phyloP scores from a whole-genome alignment of 2,797 vertebrate species.

The Pogonophryne albipinna region DNA sequence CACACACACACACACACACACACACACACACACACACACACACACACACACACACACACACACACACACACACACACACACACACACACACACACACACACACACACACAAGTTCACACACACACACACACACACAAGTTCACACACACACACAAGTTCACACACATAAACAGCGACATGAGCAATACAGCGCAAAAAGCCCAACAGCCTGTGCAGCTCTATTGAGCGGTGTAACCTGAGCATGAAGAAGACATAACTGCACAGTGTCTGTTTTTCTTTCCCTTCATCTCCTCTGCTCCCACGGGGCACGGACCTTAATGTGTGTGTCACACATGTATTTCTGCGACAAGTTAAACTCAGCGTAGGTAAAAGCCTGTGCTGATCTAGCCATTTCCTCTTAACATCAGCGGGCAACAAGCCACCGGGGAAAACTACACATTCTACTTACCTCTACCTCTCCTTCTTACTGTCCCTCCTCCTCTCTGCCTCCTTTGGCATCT shows the following conservation, averaged over 20 bases:
- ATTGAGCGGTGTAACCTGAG: conserved; percentile 56
- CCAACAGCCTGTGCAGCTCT: conserved; percentile 45
- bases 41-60: conserved; percentile 46
- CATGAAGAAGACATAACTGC: conserved; percentile 59
- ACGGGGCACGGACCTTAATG: conserved; percentile 24
- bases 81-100: conserved; percentile 14
- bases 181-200: conserved; percentile 48
- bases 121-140: conserved; percentile 12
- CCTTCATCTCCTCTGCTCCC: conserved; percentile 54
- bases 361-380: conserved; percentile 52
- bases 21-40: conserved; percentile 22
- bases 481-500: conserved; percentile 32
- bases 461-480: conserved; percentile 26
- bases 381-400: conserved; percentile 66
- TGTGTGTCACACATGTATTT: conserved; percentile 48
- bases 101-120: neutral
- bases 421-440: conserved; percentile 54
- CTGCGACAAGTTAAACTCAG: conserved; percentile 57
- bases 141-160: conserved; percentile 29
- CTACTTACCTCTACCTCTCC: conserved; percentile 36
- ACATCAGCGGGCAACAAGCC: conserved; percentile 73
- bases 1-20: conserved; percentile 45
- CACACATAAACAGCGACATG: conserved; percentile 43
- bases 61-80: conserved; percentile 15
- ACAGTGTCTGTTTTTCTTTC: conserved; percentile 62